Evolutionary conservation across 2,888 invertebrate species (phyloP), one percentile per base, ranked within the genome.

Genomic region (Incurvaria masculella): DNA sequence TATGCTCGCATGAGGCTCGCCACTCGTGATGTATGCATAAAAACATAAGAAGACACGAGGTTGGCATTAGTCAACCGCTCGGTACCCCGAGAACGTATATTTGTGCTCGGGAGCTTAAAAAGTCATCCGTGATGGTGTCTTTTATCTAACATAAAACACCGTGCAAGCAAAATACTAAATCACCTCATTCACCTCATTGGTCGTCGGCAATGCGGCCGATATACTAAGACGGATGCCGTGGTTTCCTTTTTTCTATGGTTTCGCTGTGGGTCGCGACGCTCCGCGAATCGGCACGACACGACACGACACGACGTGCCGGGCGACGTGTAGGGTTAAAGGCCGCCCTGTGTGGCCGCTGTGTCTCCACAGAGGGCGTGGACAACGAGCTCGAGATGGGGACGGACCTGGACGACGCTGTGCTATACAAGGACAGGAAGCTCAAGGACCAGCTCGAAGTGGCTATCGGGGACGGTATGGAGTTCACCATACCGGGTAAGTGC

Each of bases 391-490:
- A 84, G 60, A 73, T 84, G 57, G 83, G 83, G 51, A 80, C 81
- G 43, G 84, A 84, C 61, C 81, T 93, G 61, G 90, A 88, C 53
- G 94, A 94, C 70, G 90, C 91, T 48, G 86, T 92, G 57, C 83
- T 91, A 61, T 90, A 89, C 71, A 87, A 89, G 67, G 91, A 92
- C 63, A 91, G 91, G 72, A 94, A 93, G 72, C 87, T 89, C 61
- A 89, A 91, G 79, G 91, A 91, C 64, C 89, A 91, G 72, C 82
- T 93, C 56, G 94, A 94, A 79, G 92, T 94, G 55, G 92, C 93
- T 53, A 92, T 94, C 62, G 93, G 93, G 44, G 93, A 93, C 67
- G 93, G 93, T 56, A 93, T 94, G 90, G 94, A 94, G 72, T 92
- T 94, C 64, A 93, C 92, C 46, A 93, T 94, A 79, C 93, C 92